Evolutionary conservation across 1,140 invertebrate genomes (phyloP), one percentile per base, ranked within the genome.

Genomic region (Neodiprion pinetum): DNA sequence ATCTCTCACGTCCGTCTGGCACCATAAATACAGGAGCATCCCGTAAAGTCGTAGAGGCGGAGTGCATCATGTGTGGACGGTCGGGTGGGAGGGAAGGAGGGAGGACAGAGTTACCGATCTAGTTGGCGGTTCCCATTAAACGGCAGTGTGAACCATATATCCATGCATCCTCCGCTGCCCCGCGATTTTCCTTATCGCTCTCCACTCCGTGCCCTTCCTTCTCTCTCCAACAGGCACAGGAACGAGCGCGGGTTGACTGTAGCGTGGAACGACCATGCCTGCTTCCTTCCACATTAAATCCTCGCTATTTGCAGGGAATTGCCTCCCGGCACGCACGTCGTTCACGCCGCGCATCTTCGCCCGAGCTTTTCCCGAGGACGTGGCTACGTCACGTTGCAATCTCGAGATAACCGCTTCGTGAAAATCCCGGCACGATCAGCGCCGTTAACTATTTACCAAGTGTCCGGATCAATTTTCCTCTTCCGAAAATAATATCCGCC

Each of bases 281-380:
- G 82, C 78, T 85, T 84, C 84, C 80, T 82, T 84, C 79, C 81
- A 81, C 79, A 81, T 84, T 81, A 83, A 81, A 80, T 85, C 81
- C 74, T 78, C 79, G 76, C 67, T 73, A 69, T 76, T 78, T 73
- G 75, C 78, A 76, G 72, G 80, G 82, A 86, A 87, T 85, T 84
- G 83, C 86, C 78, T 76, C 68, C 74, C 75, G 81, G 77, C 86
- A 87, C 84, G 86, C 86, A 84, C 82, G 47, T 65, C 23, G 11
- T 12, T 21, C 67, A 47, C 21, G 11, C 23, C 8, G 21, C 10
- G 21, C 14, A 23, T 47, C 21, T 21, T 69, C 40, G 12, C 67
- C 7, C 10, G 28, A 40, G 28, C 28, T 40, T 40, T 40, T 65
- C 61, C 17, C 61, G 28, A 40, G 28, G 28, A 40, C 28, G 28